A percentile compares a stretch with the other conserved stretches of the same genome.
phyloP scores from a whole-genome alignment of 2,888 invertebrate species.

The Melitaea athalia region DNA sequence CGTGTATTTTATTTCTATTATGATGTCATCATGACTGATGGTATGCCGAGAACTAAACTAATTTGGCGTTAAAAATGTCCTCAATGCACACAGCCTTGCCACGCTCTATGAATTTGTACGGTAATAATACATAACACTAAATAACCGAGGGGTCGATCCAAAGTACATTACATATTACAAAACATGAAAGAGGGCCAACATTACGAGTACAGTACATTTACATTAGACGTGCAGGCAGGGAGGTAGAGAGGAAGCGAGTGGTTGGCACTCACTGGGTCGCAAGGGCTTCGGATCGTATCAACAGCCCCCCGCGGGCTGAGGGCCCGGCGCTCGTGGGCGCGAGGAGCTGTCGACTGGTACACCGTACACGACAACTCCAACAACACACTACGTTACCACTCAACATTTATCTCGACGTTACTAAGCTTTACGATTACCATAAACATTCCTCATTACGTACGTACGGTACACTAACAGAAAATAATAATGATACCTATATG shows the following conservation, averaged over 20 bases:
- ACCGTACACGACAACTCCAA: slow-evolving; percentile 71
- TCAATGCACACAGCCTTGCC: slow-evolving; percentile 88
- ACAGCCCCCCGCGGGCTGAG: slow-evolving; percentile 45
- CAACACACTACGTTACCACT: slow-evolving; percentile 81
- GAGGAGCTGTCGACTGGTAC: slow-evolving; percentile 65
- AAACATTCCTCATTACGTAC: slow-evolving; percentile 76
- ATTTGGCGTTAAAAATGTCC: slow-evolving; percentile 81
- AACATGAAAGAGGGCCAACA: slow-evolving; percentile 76
- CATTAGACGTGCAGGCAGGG: slow-evolving; percentile 77
- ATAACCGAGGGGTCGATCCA: slow-evolving; percentile 77
- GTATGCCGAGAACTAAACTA: slow-evolving; percentile 77
- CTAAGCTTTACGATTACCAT: slow-evolving; percentile 78
- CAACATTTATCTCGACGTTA: slow-evolving; percentile 79
- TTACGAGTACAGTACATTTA: slow-evolving; percentile 73
- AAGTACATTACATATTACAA: slow-evolving; percentile 78
- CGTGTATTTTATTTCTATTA: slow-evolving; percentile 70
- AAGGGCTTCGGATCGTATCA: slow-evolving; percentile 44
- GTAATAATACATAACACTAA: slow-evolving; percentile 77
- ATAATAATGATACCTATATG: slow-evolving; percentile 80
- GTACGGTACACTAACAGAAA: slow-evolving; percentile 78
- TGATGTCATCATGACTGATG: slow-evolving; percentile 75
- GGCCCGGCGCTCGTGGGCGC: slow-evolving; percentile 44
- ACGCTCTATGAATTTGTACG: slow-evolving; percentile 83
- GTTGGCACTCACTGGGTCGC: slow-evolving; percentile 56
- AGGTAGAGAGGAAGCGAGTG: slow-evolving; percentile 58